Evolutionary conservation across 2,888 invertebrate species (phyloP).

Genomic region (Clepsis dumicolana): DNA sequence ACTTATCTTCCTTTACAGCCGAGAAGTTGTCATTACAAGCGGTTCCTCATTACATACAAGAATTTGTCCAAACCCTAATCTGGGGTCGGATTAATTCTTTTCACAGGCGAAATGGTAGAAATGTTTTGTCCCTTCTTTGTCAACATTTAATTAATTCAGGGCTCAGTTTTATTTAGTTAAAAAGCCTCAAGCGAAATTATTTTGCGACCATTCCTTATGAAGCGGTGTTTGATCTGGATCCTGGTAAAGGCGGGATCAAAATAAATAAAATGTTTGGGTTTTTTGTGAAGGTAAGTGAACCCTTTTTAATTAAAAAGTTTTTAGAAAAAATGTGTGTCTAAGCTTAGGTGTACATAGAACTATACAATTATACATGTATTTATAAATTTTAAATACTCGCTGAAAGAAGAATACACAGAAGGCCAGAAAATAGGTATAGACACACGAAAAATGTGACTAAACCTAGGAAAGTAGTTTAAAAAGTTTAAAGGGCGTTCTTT

Average conservation of each 20-base stretch:
- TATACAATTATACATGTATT: no score
- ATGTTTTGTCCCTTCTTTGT: constrained; percentile 36
- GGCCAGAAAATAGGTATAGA: no score
- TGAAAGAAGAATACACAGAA: no score
- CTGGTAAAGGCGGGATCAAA: not conserved
- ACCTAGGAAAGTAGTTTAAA: no score
- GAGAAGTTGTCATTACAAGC: not conserved
- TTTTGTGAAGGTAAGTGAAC: not conserved
- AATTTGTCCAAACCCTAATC: constrained; percentile 17
- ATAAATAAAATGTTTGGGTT: constrained; percentile 2
- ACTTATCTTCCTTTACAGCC: not conserved
- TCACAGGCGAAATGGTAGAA: constrained; percentile 24
- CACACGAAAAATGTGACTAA: no score
- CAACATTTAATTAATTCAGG: constrained; percentile 42
- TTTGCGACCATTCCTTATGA: constrained; percentile 4
- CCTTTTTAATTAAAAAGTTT: constrained; percentile 6
- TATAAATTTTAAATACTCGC: no score
- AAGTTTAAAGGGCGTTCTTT: no score
- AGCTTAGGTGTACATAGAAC: no score
- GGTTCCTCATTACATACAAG: constrained; percentile 7
- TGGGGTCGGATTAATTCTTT: constrained; percentile 18
- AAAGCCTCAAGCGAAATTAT: not conserved
- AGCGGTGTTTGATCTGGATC: not conserved
- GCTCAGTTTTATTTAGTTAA: constrained; percentile 39
- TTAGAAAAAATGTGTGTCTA: no score